These are phyloP conservation scores for Phocoena sinus DNA, from an alignment of 2,113 vertebrate genomes.

Conservation along the genomic window DNA sequence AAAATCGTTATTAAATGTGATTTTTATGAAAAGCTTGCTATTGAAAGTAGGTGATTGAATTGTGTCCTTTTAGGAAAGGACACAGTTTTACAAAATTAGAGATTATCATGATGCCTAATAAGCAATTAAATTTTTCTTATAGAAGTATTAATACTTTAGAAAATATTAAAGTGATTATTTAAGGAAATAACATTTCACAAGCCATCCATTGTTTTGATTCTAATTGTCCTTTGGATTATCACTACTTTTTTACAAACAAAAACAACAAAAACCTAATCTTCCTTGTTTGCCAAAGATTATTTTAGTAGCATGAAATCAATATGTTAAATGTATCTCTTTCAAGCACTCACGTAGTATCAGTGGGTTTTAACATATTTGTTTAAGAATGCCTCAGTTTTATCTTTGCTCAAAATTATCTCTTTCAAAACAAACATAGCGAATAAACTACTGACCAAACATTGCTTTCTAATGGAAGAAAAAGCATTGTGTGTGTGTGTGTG, in stretches of 20 bases:
- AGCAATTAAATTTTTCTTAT: slow-evolving; percentile 3
- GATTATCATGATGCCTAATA: neutral
- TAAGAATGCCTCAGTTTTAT: slow-evolving; percentile 14
- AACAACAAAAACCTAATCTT: neutral
- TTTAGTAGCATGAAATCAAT: slow-evolving; percentile 14
- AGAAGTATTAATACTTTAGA: neutral
- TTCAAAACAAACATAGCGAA: neutral
- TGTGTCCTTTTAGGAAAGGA: slow-evolving; percentile 13
- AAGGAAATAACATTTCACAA: neutral
- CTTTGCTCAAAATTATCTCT: neutral
- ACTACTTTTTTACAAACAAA: neutral
- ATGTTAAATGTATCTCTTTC: neutral
- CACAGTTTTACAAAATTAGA: slow-evolving; percentile 37
- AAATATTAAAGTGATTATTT: slow-evolving; percentile 33
- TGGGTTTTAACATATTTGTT: neutral
- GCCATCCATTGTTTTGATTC: slow-evolving; percentile 23
- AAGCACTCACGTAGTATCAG: neutral
- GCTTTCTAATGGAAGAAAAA: slow-evolving; percentile 24
- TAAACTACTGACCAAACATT: neutral
- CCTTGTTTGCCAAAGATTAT: slow-evolving; percentile 12
- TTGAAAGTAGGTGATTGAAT: slow-evolving; percentile 26
- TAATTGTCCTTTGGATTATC: slow-evolving; percentile 39
- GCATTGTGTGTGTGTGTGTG: neutral
- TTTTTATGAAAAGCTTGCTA: slow-evolving; percentile 16
- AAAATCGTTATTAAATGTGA: neutral